A percentile compares a stretch with the other conserved stretches of the same genome.
phyloP scores from a whole-genome alignment of 1,140 invertebrate genomes.

The Drosophila lowei region DNA sequence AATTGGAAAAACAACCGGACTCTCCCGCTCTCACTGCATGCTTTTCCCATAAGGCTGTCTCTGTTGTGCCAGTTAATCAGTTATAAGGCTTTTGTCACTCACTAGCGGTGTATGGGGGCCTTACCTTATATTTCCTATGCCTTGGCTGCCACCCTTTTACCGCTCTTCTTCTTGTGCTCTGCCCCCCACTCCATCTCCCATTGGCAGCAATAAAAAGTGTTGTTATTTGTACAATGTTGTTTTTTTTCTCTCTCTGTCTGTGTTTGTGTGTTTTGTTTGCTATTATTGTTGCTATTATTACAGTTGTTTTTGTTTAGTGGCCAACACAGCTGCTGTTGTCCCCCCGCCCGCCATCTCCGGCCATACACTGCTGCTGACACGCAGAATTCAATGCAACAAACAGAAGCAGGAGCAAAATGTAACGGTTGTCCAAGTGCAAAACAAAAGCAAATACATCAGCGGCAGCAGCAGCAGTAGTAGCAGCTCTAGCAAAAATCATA shows the following conservation, averaged over 20 bases:
- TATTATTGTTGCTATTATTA: constrained; percentile 75
- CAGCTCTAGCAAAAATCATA: constrained; percentile 40
- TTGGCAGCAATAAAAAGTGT: constrained; percentile 75
- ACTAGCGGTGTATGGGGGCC: too few species aligned
- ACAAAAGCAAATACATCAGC: constrained; percentile 41
- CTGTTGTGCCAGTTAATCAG: too few species aligned
- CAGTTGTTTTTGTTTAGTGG: constrained; percentile 67
- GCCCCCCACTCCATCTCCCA: constrained; percentile 19
- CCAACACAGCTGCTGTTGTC: constrained; percentile 54
- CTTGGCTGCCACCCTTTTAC: constrained; percentile 27
- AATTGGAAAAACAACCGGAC: too few species aligned
- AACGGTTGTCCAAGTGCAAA: constrained; percentile 49
- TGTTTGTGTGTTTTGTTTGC: constrained; percentile 61
- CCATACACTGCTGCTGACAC: constrained; percentile 54
- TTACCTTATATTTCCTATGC: constrained; percentile 22
- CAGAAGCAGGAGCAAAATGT: constrained; percentile 31
- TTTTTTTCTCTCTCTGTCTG: constrained; percentile 30
- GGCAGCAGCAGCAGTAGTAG: constrained; percentile 9
- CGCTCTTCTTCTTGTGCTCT: not conserved
- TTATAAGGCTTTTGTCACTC: too few species aligned
- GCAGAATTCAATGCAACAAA: constrained; percentile 72
- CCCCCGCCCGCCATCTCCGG: too few species aligned
- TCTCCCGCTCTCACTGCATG: too few species aligned
- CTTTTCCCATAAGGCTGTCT: too few species aligned
- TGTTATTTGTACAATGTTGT: constrained; percentile 69